Percentiles rank a stretch among this genome's conserved stretches.
phyloP scores from a whole-genome alignment of 2,888 invertebrate species.

The Phymatocera aterrima region DNA sequence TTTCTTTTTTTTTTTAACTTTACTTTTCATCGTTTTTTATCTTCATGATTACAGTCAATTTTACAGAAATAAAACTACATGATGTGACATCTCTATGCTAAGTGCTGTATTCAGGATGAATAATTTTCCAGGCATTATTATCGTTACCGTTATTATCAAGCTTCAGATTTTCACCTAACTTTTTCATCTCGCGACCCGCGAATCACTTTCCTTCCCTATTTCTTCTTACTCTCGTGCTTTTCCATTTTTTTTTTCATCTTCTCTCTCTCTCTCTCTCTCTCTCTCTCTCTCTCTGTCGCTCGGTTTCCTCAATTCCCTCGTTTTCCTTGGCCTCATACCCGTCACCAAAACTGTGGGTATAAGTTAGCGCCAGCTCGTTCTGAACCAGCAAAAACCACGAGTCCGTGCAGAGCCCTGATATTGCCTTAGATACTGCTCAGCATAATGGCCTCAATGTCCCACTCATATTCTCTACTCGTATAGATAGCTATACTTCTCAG shows the following conservation, averaged over 20 bases:
- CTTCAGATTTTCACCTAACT: neutral
- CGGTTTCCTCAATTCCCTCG: conserved; percentile 33
- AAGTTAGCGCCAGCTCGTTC: conserved; percentile 43
- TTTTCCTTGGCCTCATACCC: conserved; percentile 25
- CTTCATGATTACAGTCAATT: no score
- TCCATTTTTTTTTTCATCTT: conserved; percentile 48
- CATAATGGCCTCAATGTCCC: conserved; percentile 41
- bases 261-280: neutral
- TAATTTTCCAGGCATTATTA: neutral
- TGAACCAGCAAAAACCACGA: conserved; percentile 39
- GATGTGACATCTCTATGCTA: neutral
- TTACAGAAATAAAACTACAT: neutral
- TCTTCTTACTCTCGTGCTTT: conserved; percentile 18
- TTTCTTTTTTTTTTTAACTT: neutral
- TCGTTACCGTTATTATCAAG: neutral
- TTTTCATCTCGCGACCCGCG: conserved; percentile 46
- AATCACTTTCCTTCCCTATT: conserved; percentile 49
- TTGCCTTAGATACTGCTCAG: conserved; percentile 44
- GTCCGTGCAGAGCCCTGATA: conserved; percentile 42
- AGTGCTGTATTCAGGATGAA: neutral
- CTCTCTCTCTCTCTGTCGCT: conserved; percentile 34
- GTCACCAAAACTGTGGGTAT: neutral
- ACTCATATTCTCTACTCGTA: conserved; percentile 38
- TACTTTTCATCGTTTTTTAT: neutral
- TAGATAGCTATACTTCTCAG: conserved; percentile 21